Conservation (phyloP, 2,888 invertebrate genomes). For the Drosophila antonietae region DNA sequence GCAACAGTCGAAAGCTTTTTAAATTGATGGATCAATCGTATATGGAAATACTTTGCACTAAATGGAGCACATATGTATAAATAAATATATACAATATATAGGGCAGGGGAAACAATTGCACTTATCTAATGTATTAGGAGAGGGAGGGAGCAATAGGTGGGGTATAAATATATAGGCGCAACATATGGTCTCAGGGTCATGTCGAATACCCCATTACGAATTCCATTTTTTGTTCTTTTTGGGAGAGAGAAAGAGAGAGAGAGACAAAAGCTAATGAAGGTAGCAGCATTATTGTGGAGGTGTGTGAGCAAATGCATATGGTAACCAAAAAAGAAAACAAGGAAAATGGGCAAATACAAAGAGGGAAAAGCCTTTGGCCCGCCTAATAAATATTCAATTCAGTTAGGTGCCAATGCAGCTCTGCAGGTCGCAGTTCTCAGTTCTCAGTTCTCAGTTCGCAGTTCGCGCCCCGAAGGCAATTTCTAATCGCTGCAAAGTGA, state of each 20-base stretch:
- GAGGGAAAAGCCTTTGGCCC: constrained; percentile 11
- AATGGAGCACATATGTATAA: constrained; percentile 24
- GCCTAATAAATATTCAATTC: constrained; percentile 64
- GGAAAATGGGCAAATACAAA: background rate
- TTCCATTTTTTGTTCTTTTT: background rate
- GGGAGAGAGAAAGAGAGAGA: background rate
- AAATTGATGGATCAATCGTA: constrained; percentile 63
- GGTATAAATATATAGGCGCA: constrained; percentile 2
- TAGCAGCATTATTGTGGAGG: constrained; percentile 4
- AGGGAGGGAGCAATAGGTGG: background rate
- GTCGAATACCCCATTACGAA: constrained; percentile 9
- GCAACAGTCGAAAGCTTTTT: constrained; percentile 60
- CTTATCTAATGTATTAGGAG: constrained; percentile 45
- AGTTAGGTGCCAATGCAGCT: constrained; percentile 52
- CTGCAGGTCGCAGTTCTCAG: background rate
- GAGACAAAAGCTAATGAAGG: constrained; percentile 15
- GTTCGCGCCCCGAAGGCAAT: background rate
- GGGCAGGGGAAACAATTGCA: constrained; percentile 22
- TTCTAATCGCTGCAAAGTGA: background rate
- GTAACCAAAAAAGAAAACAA: background rate
- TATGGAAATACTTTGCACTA: constrained; percentile 31
- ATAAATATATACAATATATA: background rate
- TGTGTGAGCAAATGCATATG: constrained; percentile 45
- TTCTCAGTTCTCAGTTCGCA: background rate
- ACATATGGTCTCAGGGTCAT: constrained; percentile 71